Base-by-base conservation (phyloP, 2,113 vertebrate species). In the Carettochelys insculpta region DNA sequence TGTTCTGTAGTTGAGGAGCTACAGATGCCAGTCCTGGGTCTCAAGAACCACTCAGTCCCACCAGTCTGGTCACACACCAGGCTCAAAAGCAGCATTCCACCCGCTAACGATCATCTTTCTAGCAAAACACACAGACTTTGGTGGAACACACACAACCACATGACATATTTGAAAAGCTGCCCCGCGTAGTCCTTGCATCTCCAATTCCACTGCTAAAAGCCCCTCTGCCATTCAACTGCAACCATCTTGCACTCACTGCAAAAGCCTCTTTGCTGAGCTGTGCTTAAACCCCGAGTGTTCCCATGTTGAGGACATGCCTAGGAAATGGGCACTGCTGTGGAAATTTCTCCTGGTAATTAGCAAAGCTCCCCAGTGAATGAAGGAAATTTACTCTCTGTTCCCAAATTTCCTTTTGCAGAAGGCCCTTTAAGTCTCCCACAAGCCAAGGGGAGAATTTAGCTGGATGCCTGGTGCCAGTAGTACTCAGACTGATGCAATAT, bases 61-160 rank as follows among this genome's bases (percentile, higher is more conserved):
- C 9, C 1, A 0, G 19, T 11, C 48, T 50, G n/a, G n/a, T n/a
- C n/a, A n/a, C n/a, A n/a, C n/a, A 34, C 16, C 11, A 8, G 25
- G 34, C 1, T 20, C 38, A 83, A 25, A 48, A 80, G 41, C 6
- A 8, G 22, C 29, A 53, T 5, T 5, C 83, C 0, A 14, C 1
- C 1, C 20, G 38, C 29, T 25, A 58, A 50, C 34, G 45, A 73
- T n/a, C 45, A 27, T n/a, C 25, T 13, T n/a, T 54, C 47, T 50
- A 76, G 38, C 3, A 81, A 6, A 22, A 27, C 27, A 61, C 83
- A 73, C 34, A 0, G 1, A 31, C 34, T 89, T 43, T 0, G 1
- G 2, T 12, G 1, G 1, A 65, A 45, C 5, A 14, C 10, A 3
- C 1, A 34, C 61, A 20, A 58, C 27, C 27, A 19, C 19, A 22